phyloP scores from a whole-genome alignment of 2,797 vertebrate genomes.

The Chelonia mydas region DNA sequence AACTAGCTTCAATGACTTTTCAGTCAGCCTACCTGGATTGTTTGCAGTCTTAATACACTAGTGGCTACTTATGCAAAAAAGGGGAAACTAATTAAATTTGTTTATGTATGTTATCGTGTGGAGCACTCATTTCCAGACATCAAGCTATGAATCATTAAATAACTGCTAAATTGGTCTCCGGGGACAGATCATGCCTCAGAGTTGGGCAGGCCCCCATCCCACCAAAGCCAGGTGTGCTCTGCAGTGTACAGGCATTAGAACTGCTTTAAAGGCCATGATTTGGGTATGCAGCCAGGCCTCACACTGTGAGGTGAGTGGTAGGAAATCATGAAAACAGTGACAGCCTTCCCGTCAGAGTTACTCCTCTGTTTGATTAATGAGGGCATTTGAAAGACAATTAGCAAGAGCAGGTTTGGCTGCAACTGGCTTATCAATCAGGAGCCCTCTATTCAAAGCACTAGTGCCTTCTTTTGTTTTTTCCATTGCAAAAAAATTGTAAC shows the following conservation, averaged over 20 bases:
- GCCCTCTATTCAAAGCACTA: conserved; percentile 89
- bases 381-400: conserved; percentile 99
- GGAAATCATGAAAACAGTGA: conserved; percentile 87
- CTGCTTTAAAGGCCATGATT: conserved; percentile 77
- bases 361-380: conserved; percentile 95
- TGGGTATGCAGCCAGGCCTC: conserved; percentile 82
- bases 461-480: conserved; percentile 61
- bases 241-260: conserved; percentile 70
- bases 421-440: conserved; percentile 96
- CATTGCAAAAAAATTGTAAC: conserved; percentile 83
- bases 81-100: conserved; percentile 94
- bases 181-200: conserved; percentile 87
- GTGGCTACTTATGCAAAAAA: conserved; percentile 79
- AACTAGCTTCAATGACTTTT: conserved; percentile 62
- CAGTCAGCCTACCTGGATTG: conserved; percentile 72
- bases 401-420: conserved; percentile 95
- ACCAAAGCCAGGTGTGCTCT: conserved; percentile 89
- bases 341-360: conserved; percentile 87
- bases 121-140: conserved; percentile 93
- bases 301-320: conserved; percentile 90
- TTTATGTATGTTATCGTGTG: conserved; percentile 96
- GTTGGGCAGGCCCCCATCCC: conserved; percentile 90
- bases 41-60: conserved; percentile 75
- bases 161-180: conserved; percentile 95
- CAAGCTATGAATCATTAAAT: conserved; percentile 97